Conservation (phyloP, 2,888 invertebrate species). For the Acanthosepion lycidas region DNA sequence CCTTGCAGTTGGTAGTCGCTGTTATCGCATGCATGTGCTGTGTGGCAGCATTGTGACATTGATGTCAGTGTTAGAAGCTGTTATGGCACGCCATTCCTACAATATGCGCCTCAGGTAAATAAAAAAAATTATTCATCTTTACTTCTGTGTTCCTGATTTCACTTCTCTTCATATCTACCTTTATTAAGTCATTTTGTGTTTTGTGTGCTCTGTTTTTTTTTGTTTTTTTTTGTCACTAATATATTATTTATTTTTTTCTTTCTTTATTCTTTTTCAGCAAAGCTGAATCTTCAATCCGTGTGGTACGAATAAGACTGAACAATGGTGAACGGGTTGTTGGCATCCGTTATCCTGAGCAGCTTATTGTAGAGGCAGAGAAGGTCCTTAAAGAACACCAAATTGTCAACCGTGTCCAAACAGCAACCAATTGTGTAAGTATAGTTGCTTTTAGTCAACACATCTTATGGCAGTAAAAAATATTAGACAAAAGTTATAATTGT, state of each 20-base stretch:
- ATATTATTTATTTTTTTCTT: background rate
- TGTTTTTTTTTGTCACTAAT: background rate
- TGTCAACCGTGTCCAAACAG: constrained; percentile 46
- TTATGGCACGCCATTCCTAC: constrained; percentile 59
- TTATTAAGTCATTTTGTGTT: background rate
- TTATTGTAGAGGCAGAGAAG: constrained; percentile 65
- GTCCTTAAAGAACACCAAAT: constrained; percentile 60
- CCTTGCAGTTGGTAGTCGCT: constrained; percentile 68
- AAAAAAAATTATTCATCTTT: background rate
- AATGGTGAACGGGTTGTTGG: constrained; percentile 70
- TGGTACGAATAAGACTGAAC: constrained; percentile 69
- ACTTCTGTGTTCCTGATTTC: background rate
- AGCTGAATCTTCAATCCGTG: constrained; percentile 68
- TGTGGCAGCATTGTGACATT: constrained; percentile 70
- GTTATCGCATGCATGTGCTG: constrained; percentile 69
- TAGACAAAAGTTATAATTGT: too few relatives aligned
- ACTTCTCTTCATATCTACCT: background rate
- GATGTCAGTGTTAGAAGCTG: constrained; percentile 65
- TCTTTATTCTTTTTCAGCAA: constrained; percentile 59
- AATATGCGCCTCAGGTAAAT: constrained; percentile 63
- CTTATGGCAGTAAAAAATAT: too few relatives aligned
- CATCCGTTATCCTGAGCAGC: constrained; percentile 66
- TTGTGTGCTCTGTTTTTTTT: background rate
- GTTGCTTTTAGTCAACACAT: too few relatives aligned
- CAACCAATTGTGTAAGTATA: constrained; percentile 33